Percentiles rank a stretch among this genome's conserved stretches.
Conservation (phyloP, 2,113 vertebrate genomes). For the Panurus biarmicus region DNA sequence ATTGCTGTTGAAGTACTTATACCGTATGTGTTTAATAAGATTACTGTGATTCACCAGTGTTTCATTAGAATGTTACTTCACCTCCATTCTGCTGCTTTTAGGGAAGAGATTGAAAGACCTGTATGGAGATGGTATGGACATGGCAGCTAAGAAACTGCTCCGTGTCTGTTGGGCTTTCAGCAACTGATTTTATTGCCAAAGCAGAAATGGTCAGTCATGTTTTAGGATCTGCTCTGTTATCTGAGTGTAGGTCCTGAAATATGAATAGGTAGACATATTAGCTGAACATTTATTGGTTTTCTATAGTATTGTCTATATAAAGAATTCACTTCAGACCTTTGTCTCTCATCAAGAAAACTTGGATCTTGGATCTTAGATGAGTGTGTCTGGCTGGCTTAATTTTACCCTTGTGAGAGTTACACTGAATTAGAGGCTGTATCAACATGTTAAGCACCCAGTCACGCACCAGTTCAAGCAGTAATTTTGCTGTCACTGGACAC, state of each 20-base stretch:
- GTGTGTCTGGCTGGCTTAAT: background rate
- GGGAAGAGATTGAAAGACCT: background rate
- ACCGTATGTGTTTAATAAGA: background rate
- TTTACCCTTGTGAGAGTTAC: background rate
- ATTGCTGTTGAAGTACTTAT: background rate
- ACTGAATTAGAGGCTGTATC: background rate
- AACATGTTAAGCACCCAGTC: background rate
- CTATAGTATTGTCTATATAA: background rate
- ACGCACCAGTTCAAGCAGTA: background rate
- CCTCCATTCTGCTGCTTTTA: background rate
- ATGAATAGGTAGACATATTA: background rate
- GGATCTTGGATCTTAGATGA: background rate
- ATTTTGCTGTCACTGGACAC: background rate
- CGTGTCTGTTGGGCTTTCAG: background rate
- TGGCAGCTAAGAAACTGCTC: background rate
- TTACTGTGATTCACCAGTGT: background rate
- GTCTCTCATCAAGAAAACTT: background rate
- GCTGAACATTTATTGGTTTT: background rate
- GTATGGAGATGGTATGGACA: background rate
- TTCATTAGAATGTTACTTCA: background rate
- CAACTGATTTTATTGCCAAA: background rate
- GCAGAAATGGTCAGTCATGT: background rate
- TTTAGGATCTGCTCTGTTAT: background rate
- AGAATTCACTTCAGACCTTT: background rate
- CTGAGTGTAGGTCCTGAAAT: background rate